Evolutionary conservation across 1,140 invertebrate genomes (phyloP).

Genomic region (Drosophila erecta): DNA sequence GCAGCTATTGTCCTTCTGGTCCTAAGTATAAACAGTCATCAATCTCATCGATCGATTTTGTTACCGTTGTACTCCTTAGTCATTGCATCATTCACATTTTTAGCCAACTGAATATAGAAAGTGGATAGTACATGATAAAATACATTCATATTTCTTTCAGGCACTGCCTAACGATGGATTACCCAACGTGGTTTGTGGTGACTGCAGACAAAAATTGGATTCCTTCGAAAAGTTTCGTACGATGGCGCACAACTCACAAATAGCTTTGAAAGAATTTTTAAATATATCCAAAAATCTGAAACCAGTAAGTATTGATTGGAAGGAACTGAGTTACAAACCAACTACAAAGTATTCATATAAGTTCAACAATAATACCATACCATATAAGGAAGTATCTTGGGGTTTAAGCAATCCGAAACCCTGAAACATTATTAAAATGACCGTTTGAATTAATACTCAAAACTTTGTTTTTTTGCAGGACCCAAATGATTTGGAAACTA

Average conservation of each 20-base stretch:
- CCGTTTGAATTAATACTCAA: background rate
- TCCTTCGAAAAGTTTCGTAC: slow-evolving; percentile 78
- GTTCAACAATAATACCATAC: too few species aligned
- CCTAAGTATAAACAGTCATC: background rate
- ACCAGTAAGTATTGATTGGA: slow-evolving; percentile 47
- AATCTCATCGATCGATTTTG: slow-evolving; percentile 1
- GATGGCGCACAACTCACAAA: slow-evolving; percentile 74
- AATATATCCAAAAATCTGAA: slow-evolving; percentile 42
- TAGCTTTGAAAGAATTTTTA: slow-evolving; percentile 66
- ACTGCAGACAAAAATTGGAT: slow-evolving; percentile 68
- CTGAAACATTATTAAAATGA: too few species aligned
- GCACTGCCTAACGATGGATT: slow-evolving; percentile 75
- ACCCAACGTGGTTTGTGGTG: slow-evolving; percentile 71
- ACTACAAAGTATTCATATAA: too few species aligned
- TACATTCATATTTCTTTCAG: slow-evolving; percentile 44
- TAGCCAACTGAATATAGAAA: background rate
- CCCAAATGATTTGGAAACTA: slow-evolving; percentile 55
- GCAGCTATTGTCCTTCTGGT: too few species aligned
- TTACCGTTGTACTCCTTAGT: background rate
- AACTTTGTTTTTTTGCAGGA: slow-evolving; percentile 37
- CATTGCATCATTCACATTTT: slow-evolving; percentile 7
- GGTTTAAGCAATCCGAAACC: too few species aligned
- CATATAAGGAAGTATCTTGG: too few species aligned
- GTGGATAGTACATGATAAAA: background rate
- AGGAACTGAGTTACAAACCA: too few species aligned